Percentiles rank a stretch among this genome's conserved stretches.
Conservation (phyloP, 2,888 invertebrate genomes). For the Hirtodrosophila cameraria region DNA sequence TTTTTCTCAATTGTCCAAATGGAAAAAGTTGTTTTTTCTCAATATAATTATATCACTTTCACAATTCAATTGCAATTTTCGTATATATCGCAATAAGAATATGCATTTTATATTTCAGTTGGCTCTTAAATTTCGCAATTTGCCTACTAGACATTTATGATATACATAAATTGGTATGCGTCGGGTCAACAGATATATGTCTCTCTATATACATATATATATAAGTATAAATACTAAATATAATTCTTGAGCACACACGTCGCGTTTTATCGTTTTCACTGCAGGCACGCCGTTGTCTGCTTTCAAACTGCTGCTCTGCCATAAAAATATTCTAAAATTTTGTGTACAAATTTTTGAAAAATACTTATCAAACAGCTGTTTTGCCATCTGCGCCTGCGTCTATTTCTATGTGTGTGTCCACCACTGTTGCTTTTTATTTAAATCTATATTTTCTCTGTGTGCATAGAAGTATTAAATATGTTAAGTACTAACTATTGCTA, state of each 20-base stretch:
- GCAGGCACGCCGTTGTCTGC: conserved; percentile 51
- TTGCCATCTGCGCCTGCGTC: background rate
- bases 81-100: conserved; percentile 13
- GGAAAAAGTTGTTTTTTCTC: conserved; percentile 26
- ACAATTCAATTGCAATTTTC: conserved; percentile 33
- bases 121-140: conserved; percentile 3
- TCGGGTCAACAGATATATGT: background rate
- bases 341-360: conserved; percentile 52
- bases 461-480: no score
- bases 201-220: conserved; percentile 18
- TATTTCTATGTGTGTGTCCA: background rate
- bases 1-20: conserved; percentile 44
- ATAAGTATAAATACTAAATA: conserved; percentile 19
- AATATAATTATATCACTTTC: conserved; percentile 67
- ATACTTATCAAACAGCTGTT: conserved; percentile 57
- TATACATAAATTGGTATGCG: background rate
- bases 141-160: background rate
- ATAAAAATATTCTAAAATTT: conserved; percentile 45
- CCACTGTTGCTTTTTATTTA: background rate
- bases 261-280: conserved; percentile 21
- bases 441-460: background rate
- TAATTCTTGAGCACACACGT: conserved; percentile 32
- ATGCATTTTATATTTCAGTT: background rate
- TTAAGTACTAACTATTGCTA: no score
- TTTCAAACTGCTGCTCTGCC: conserved; percentile 51